phyloP scores from a whole-genome alignment of 1,140 invertebrate species.

The Lepidurus arcticus region DNA sequence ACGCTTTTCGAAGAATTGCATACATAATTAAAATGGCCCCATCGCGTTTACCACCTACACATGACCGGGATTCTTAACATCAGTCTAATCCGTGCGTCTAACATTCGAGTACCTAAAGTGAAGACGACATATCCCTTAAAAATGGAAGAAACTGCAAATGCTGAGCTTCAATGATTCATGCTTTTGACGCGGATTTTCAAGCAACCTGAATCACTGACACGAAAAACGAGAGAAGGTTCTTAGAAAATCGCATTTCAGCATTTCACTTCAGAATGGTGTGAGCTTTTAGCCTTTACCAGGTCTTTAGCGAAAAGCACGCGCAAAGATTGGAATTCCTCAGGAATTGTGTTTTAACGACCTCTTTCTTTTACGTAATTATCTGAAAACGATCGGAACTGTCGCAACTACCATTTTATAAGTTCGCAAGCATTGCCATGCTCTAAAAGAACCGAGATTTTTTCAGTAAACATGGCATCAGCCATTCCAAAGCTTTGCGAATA shows the following conservation, averaged over 20 bases:
- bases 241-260: neutral
- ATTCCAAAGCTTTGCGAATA: no score
- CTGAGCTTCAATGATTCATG: neutral
- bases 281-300: slow-evolving; percentile 2
- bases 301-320: neutral
- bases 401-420: neutral
- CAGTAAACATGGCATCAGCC: no score
- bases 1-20: no score
- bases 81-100: neutral
- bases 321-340: neutral
- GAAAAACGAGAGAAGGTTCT: slow-evolving; percentile 4
- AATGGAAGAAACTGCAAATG: neutral
- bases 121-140: neutral
- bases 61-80: no score
- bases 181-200: neutral
- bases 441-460: no score
- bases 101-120: neutral
- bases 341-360: neutral
- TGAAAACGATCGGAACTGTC: neutral
- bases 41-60: no score
- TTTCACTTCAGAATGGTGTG: neutral
- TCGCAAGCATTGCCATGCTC: no score
- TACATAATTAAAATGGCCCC: no score
- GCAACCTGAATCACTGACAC: slow-evolving; percentile 12
- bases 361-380: neutral